Evolutionary conservation across 2,888 invertebrate genomes (phyloP).

Genomic region (Latrodectus hesperus): DNA sequence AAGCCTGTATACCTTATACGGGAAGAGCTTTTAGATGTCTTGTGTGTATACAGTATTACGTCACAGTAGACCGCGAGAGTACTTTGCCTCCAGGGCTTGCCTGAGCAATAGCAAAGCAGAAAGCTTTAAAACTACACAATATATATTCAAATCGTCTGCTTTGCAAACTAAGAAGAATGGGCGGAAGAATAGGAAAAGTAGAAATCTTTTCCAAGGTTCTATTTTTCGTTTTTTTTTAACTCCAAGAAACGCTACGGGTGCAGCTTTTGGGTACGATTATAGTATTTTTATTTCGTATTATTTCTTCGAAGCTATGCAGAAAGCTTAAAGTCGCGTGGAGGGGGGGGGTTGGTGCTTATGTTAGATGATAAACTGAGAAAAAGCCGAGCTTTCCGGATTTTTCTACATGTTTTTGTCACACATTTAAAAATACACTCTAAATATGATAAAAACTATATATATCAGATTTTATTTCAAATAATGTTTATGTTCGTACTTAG

Average conservation of each 20-base stretch:
- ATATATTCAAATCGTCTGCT: constrained; percentile 61
- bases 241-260: background rate
- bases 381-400: no score
- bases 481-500: no score
- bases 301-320: no score
- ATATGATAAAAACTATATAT: no score
- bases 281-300: background rate
- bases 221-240: constrained; percentile 21
- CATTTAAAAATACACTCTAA: no score
- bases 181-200: background rate
- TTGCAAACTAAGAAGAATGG: constrained; percentile 24
- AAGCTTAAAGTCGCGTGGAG: no score
- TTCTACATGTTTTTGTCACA: no score
- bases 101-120: background rate
- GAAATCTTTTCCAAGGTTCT: constrained; percentile 27
- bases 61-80: background rate
- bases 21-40: constrained; percentile 22
- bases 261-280: background rate
- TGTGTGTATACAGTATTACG: constrained; percentile 14
- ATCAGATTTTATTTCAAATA: no score
- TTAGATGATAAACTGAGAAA: no score
- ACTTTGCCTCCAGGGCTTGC: constrained; percentile 1
- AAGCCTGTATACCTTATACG: background rate
- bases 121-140: constrained; percentile 45
- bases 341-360: no score